A percentile compares a stretch with the other conserved stretches of the same genome.
Evolutionary conservation across 2,888 invertebrate species (phyloP).

Genomic region (Megastigmus dorsalis): DNA sequence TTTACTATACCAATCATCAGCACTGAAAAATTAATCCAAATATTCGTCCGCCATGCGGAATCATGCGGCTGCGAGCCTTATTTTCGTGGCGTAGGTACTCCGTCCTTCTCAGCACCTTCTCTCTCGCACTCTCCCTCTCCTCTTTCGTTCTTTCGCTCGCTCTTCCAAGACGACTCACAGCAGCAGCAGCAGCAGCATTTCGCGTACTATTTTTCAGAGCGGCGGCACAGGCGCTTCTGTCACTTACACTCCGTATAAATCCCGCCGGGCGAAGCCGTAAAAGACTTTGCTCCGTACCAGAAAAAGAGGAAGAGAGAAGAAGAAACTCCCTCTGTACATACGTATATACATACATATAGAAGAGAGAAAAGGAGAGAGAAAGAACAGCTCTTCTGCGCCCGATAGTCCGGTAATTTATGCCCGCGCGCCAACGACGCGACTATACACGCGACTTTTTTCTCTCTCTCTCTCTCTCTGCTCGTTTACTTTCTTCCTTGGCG

Average conservation of each 20-base stretch:
- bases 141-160: conserved; percentile 33
- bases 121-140: background rate
- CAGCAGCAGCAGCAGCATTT: too few relatives aligned
- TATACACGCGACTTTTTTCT: conserved; percentile 13
- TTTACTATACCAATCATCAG: too few relatives aligned
- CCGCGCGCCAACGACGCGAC: conserved; percentile 22
- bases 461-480: background rate
- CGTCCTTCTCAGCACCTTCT: background rate
- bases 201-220: too few relatives aligned
- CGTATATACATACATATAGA: background rate
- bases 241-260: conserved; percentile 70
- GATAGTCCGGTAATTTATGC: conserved; percentile 68
- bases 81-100: too few relatives aligned
- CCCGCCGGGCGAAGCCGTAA: conserved; percentile 62
- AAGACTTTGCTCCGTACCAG: conserved; percentile 56
- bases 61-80: too few relatives aligned
- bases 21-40: too few relatives aligned
- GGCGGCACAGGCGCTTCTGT: conserved; percentile 58
- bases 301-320: conserved; percentile 3
- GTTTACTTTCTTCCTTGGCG: too few relatives aligned
- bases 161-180: too few relatives aligned
- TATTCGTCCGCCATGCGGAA: too few relatives aligned
- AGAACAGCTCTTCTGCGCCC: conserved; percentile 60
- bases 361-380: background rate
- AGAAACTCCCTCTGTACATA: background rate